Conservation (phyloP, 1,140 invertebrate species). For the Druon quercuslanigerum region DNA sequence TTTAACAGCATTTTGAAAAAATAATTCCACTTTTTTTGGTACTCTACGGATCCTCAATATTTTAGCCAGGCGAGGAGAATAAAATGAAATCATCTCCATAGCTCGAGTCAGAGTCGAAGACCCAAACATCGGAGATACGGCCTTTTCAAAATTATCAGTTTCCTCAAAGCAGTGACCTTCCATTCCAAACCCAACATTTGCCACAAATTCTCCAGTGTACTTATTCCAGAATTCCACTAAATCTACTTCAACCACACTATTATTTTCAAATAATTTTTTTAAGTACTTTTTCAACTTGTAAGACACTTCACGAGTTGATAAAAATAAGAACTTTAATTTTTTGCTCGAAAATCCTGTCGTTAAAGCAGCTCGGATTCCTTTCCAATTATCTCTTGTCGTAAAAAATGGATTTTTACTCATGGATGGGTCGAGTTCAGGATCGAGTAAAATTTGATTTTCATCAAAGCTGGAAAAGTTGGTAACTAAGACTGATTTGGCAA, state of each 20-base stretch:
- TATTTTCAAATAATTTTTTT: constrained; percentile 40
- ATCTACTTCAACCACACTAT: constrained; percentile 49
- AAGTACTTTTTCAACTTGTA: constrained; percentile 46
- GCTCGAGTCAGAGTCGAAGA: background rate
- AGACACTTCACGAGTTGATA: constrained; percentile 31
- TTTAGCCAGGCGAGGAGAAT: background rate
- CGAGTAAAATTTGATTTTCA: constrained; percentile 35
- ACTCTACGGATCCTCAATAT: constrained; percentile 16
- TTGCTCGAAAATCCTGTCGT: constrained; percentile 46
- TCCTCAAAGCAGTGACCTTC: constrained; percentile 53
- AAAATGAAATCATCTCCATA: constrained; percentile 7
- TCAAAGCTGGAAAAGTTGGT: constrained; percentile 62
- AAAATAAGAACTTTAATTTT: constrained; percentile 49
- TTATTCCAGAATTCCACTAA: constrained; percentile 53
- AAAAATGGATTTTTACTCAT: constrained; percentile 61
- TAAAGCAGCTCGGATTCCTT: constrained; percentile 38
- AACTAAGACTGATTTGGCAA: constrained; percentile 64
- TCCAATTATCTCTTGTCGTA: constrained; percentile 49
- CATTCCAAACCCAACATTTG: constrained; percentile 49
- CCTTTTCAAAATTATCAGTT: background rate
- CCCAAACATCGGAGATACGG: constrained; percentile 32
- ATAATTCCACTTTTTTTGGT: background rate
- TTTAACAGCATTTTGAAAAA: constrained; percentile 1
- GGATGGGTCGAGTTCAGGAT: constrained; percentile 50
- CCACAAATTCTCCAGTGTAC: constrained; percentile 50